Conservation (phyloP, 2,797 vertebrate genomes). For the Leptatherina wallacei region DNA sequence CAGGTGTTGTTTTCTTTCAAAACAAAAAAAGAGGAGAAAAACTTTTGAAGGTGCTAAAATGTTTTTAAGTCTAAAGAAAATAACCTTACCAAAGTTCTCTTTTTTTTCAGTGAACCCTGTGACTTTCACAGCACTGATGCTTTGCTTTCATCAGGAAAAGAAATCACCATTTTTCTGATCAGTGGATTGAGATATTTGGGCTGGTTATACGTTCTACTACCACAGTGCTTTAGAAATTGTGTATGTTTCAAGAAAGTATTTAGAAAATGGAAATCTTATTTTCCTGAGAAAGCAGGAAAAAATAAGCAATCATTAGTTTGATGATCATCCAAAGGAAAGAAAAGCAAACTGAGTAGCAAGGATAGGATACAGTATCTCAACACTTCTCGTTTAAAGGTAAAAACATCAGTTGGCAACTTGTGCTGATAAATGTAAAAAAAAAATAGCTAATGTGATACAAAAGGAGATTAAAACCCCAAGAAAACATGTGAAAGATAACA, state of each 20-base stretch:
- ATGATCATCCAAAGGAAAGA: constrained; percentile 31
- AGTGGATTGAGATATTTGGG: constrained; percentile 10
- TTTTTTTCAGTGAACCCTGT: constrained; percentile 2
- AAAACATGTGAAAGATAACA: constrained; percentile 65
- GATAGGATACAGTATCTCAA: constrained; percentile 19
- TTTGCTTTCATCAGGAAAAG: constrained; percentile 31
- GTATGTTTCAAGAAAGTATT: background rate
- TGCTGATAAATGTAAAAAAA: constrained; percentile 51
- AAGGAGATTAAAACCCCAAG: constrained; percentile 54
- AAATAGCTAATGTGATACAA: constrained; percentile 58
- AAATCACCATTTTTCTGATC: constrained; percentile 33
- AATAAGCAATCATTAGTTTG: constrained; percentile 6
- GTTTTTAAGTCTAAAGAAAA: constrained; percentile 49
- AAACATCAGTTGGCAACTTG: constrained; percentile 36
- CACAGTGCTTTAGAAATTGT: background rate
- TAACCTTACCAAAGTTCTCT: constrained; percentile 39
- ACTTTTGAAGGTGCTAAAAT: constrained; percentile 37
- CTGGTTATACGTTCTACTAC: constrained; percentile 5
- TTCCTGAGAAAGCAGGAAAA: background rate
- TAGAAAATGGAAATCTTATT: background rate
- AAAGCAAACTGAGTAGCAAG: constrained; percentile 19
- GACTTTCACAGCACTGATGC: constrained; percentile 39
- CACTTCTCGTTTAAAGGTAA: constrained; percentile 39
- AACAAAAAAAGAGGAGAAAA: constrained; percentile 58
- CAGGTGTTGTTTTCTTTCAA: constrained; percentile 79